Evolutionary conservation across 2,113 vertebrate genomes (phyloP).

Genomic region (Trinectes maculatus): DNA sequence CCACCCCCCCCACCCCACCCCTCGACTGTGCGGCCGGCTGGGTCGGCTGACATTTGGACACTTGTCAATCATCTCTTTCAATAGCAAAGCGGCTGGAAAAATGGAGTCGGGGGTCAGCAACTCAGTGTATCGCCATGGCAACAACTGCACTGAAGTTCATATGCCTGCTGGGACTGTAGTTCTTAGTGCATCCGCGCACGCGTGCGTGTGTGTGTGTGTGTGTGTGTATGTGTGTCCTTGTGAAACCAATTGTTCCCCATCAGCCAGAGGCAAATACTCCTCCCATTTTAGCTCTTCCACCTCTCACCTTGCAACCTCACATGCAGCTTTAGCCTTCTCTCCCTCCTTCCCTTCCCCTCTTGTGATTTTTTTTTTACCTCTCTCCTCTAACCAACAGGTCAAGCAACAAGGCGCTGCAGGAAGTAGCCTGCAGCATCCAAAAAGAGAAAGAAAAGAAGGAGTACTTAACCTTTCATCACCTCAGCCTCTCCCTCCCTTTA

Average conservation of each 20-base stretch:
- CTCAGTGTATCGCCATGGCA: slow-evolving; percentile 80
- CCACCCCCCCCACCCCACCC: too few relatives aligned
- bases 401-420: slow-evolving; percentile 72
- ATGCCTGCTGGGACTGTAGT: slow-evolving; percentile 79
- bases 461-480: slow-evolving; percentile 75
- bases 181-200: slow-evolving; percentile 53
- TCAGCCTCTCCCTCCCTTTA: slow-evolving; percentile 43
- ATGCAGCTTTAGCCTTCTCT: slow-evolving; percentile 72
- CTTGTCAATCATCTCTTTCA: slow-evolving; percentile 85
- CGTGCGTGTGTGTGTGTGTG: slow-evolving; percentile 13
- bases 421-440: slow-evolving; percentile 59
- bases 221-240: slow-evolving; percentile 34
- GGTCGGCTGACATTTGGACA: slow-evolving; percentile 83
- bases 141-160: slow-evolving; percentile 80
- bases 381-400: slow-evolving; percentile 62
- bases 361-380: slow-evolving; percentile 39
- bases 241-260: slow-evolving; percentile 74
- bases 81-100: slow-evolving; percentile 78
- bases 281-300: slow-evolving; percentile 73
- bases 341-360: slow-evolving; percentile 50
- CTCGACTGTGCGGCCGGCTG: slow-evolving; percentile 75
- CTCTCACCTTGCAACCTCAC: slow-evolving; percentile 74
- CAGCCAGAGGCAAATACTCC: slow-evolving; percentile 75
- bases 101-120: slow-evolving; percentile 79
- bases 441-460: slow-evolving; percentile 47